Conservation (phyloP, 2,797 vertebrate species). For the Hylomyscus alleni region DNA sequence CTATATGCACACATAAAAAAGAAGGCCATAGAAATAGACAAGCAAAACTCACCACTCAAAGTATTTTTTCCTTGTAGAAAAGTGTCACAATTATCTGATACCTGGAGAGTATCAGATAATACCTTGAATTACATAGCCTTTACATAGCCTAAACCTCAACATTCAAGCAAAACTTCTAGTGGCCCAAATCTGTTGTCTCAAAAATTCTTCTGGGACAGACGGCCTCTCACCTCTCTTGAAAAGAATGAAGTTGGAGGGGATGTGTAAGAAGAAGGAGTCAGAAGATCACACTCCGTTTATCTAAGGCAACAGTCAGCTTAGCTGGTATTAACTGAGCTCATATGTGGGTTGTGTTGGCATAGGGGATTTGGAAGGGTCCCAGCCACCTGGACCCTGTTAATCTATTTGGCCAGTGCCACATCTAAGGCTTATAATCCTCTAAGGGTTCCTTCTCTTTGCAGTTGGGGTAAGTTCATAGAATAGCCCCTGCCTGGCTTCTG, state of each 20-base stretch:
- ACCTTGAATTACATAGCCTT: too few species aligned
- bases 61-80: background rate
- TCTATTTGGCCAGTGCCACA: background rate
- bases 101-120: too few species aligned
- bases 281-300: background rate
- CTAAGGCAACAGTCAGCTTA: background rate
- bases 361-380: background rate
- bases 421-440: background rate
- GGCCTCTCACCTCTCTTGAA: background rate
- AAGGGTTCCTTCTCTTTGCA: background rate
- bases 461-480: background rate
- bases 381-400: background rate
- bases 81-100: background rate
- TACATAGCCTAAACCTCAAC: background rate
- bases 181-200: conserved; percentile 5
- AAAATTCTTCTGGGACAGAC: conserved; percentile 49
- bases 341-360: background rate
- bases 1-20: background rate
- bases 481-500: background rate
- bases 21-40: background rate
- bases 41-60: background rate
- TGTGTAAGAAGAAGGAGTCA: background rate
- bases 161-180: background rate
- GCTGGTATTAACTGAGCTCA: background rate
- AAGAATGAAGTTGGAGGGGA: conserved; percentile 52